Conservation (phyloP, 92 coral and sea anemone species). For the Actinostola sp. region DNA sequence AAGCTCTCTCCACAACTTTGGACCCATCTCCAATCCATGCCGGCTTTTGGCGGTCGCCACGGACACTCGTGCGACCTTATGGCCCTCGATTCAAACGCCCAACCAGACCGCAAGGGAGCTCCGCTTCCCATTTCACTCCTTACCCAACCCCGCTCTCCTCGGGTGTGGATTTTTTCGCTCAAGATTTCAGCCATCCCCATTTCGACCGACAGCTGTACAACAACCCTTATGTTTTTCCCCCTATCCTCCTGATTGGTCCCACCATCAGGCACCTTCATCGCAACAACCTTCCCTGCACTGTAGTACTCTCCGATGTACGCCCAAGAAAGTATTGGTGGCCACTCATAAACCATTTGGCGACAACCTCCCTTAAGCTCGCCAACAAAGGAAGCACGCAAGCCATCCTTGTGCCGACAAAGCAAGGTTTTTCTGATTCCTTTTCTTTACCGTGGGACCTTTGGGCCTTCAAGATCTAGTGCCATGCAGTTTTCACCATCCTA, state of each 20-base stretch:
- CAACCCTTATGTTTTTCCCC: slow-evolving; percentile 45
- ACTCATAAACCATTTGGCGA: too few species aligned
- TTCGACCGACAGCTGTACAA: neutral
- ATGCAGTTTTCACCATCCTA: too few species aligned
- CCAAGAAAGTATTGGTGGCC: neutral
- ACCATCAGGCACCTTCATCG: slow-evolving; percentile 22
- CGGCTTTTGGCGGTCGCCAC: slow-evolving; percentile 24
- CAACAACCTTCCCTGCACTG: neutral
- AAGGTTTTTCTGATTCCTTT: too few species aligned
- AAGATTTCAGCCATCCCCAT: neutral
- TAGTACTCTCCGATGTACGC: neutral
- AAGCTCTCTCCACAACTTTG: slow-evolving; percentile 23
- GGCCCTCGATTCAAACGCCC: slow-evolving; percentile 54
- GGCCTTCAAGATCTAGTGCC: too few species aligned
- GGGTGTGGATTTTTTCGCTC: slow-evolving; percentile 37
- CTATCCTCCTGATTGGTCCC: slow-evolving; percentile 33
- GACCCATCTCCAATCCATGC: slow-evolving; percentile 21
- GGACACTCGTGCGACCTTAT: slow-evolving; percentile 53
- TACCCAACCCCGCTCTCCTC: slow-evolving; percentile 42
- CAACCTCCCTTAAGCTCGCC: too few species aligned
- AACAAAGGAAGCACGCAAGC: too few species aligned
- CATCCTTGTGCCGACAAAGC: too few species aligned
- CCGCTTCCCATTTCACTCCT: slow-evolving; percentile 59
- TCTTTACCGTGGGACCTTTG: too few species aligned
- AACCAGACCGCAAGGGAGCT: slow-evolving; percentile 6